Percentiles rank a stretch among this genome's conserved stretches.
Evolutionary conservation across 1,140 invertebrate genomes (phyloP).

Genomic region (Sarcophaga bullata): DNA sequence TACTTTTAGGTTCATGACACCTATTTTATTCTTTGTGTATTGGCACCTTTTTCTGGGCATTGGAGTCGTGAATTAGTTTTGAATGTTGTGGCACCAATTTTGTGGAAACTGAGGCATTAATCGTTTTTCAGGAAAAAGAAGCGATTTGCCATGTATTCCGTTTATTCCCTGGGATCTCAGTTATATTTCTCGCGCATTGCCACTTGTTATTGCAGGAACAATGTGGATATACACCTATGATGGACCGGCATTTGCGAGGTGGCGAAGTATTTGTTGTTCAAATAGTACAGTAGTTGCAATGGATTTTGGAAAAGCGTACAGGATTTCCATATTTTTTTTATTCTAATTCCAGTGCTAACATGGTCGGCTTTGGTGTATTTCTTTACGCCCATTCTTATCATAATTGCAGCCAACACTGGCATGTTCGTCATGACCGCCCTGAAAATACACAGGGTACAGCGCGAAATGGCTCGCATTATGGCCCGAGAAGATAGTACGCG

Average conservation of each 20-base stretch:
- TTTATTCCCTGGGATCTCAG: conserved; percentile 83
- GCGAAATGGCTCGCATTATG: conserved; percentile 71
- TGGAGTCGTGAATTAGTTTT: conserved; percentile 80
- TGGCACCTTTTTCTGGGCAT: conserved; percentile 82
- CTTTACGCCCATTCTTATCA: conserved; percentile 76
- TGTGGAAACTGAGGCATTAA: conserved; percentile 69
- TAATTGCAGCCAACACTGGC: conserved; percentile 76
- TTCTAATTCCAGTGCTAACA: conserved; percentile 47
- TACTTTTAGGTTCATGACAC: conserved; percentile 69
- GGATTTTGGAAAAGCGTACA: no score
- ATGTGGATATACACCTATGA: no score
- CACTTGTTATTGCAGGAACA: no score
- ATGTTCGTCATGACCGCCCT: conserved; percentile 79
- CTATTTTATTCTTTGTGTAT: conserved; percentile 80
- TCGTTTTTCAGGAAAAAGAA: conserved; percentile 66
- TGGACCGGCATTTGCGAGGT: no score
- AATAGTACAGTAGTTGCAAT: no score
- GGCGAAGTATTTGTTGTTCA: no score
- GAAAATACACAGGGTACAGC: conserved; percentile 73
- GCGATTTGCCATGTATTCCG: conserved; percentile 75
- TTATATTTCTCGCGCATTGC: no score
- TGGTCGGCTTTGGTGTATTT: conserved; percentile 75
- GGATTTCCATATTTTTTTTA: no score
- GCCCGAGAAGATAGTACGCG: conserved; percentile 71
- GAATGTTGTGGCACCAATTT: conserved; percentile 81